A percentile compares a stretch with the other conserved stretches of the same genome.
Conservation (phyloP, 2,113 vertebrate species). For the Dromas ardeola region DNA sequence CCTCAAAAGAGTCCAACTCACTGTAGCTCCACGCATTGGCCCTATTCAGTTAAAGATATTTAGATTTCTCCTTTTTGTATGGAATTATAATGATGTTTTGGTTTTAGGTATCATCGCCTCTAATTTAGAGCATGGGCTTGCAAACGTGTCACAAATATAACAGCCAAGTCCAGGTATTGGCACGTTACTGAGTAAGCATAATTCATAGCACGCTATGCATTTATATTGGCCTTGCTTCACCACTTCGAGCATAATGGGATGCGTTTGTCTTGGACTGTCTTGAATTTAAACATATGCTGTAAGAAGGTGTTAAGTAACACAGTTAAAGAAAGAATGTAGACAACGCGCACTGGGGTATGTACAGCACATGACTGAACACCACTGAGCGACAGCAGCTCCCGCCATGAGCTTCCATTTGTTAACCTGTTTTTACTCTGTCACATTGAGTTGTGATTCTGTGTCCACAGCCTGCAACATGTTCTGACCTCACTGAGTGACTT, state of each 20-base stretch:
- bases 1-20: not conserved
- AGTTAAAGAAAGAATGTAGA: not conserved
- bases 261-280: not conserved
- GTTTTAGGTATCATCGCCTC: not conserved
- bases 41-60: not conserved
- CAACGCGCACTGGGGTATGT: not conserved
- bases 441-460: not conserved
- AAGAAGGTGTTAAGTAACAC: not conserved
- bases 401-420: not conserved
- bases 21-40: not conserved
- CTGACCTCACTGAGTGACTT: not conserved
- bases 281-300: not conserved
- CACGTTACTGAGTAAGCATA: not conserved
- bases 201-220: not conserved
- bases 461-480: not conserved
- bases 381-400: not conserved
- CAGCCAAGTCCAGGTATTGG: not conserved
- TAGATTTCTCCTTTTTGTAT: not conserved
- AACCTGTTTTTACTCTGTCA: not conserved
- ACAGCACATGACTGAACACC: not conserved
- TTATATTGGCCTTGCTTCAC: not conserved
- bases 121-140: not conserved
- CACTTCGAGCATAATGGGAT: not conserved
- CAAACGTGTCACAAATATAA: not conserved
- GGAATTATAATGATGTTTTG: not conserved